Percentiles rank a stretch among this genome's conserved stretches.
phyloP scores from a whole-genome alignment of 1,140 invertebrate species.

The Drosophila ambigua region DNA sequence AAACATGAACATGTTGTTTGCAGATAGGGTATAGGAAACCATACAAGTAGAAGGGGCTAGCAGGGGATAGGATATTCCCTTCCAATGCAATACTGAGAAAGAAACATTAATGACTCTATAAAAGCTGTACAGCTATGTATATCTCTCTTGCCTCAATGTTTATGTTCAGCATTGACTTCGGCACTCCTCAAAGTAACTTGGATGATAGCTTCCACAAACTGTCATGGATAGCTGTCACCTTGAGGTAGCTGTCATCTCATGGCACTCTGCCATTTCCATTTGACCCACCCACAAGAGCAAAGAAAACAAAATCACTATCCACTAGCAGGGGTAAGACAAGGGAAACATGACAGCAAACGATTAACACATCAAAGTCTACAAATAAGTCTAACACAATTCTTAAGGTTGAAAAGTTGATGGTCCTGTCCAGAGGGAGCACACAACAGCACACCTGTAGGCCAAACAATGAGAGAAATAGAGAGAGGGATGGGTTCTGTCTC shows the following conservation, averaged over 20 bases:
- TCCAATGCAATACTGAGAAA: no score
- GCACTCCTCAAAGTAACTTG: conserved; percentile 14
- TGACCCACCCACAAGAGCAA: conserved; percentile 29
- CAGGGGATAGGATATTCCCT: background rate
- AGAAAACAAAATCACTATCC: conserved; percentile 25
- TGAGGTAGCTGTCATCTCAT: conserved; percentile 44
- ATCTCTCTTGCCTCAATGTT: no score
- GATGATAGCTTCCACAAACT: conserved; percentile 18
- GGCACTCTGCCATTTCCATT: conserved; percentile 27
- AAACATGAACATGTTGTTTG: no score
- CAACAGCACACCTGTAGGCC: no score
- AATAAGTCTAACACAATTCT: conserved; percentile 43
- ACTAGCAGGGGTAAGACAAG: background rate
- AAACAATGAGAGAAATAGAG: conserved; percentile 7
- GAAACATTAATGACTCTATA: no score
- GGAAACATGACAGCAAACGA: conserved; percentile 68
- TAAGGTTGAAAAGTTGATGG: background rate
- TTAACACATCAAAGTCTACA: conserved; percentile 56
- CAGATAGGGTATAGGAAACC: no score
- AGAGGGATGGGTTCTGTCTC: background rate
- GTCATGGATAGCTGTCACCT: conserved; percentile 32
- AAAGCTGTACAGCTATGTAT: background rate
- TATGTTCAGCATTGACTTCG: conserved; percentile 5
- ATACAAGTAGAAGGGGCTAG: background rate
- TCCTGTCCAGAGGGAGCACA: no score